Evolutionary conservation across 2,113 vertebrate species (phyloP), one percentile per base, ranked within the genome.

Genomic region (Ifrita kowaldi): DNA sequence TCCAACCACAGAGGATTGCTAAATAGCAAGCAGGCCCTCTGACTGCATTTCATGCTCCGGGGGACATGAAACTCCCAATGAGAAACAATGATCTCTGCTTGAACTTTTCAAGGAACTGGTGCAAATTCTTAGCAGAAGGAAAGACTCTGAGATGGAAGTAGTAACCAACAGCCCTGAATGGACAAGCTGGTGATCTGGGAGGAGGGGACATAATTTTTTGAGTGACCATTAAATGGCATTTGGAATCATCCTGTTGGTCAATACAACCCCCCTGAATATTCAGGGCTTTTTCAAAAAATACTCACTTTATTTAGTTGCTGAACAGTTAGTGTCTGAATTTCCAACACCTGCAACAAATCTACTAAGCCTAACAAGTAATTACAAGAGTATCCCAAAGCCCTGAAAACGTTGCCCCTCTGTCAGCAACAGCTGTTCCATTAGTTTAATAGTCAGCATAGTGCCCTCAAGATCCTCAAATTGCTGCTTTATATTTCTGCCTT

Each of bases 401-500:
- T 67, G 77, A 73, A 88, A 94, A 55, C 37, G 41, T 80, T 80
- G 70, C n/a, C 46, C 93, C 93, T 87, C 89, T 94, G 50, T 87
- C 84, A 39, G 32, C 33, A 41, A 30, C 93, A 89, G 85, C 90
- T 96, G 89, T 96, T 94, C 89, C 57, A 87, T 96, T 95, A 92
- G 91, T 95, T 95, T 93, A 96, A 90, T 73, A 94, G 84, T 81
- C 37, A 68, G 70, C 74, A 59, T 73, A 95, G 73, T 95, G 64
- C 79, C 93, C 85, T 91, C 76, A 82, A 71, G 88, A 97, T 93
- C 87, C 78, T 95, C 68, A 87, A 8, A 95, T 93, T 95, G 89
- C 80, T 83, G 84, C 67, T 97, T 97, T 96, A 70, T 96, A 96
- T 97, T 92, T 98, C 93, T 97, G 93, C 41, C 68, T 73, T 56